Base-by-base conservation (phyloP, 2,113 vertebrate species). In the Spilogale gracilis region DNA sequence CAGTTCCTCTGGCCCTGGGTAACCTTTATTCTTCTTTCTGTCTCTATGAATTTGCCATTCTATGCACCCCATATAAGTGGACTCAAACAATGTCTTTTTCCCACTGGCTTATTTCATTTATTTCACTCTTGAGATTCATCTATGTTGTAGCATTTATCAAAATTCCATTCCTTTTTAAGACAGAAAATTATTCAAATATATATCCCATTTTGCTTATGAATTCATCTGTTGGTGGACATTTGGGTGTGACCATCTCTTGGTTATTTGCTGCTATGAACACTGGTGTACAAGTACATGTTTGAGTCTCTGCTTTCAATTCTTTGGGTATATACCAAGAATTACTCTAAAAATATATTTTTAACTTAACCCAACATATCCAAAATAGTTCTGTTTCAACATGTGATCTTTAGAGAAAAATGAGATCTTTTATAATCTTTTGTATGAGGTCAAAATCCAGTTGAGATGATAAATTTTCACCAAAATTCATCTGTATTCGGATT, bases 401-500 rank as follows among this genome's bases (percentile, higher is more conserved):
- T 48, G 87, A 81, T 63, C 76, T 84, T 25, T 30, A 58, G 54
- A 60, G 14, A 48, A 91, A 56, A 38, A 65, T n/a, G 21, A 63
- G 63, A 52, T 25, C 0, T 30, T 60, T 86, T 80, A 80, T 63
- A 65, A n/a, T 85, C 52, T 89, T 61, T 87, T 73, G 16, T 82
- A 18, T 65, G 74, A 43, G 6, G 9, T 21, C 71, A 95, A 83
- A 96, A 73, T 60, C 54, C 89, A 87, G 43, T 83, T 97, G 58
- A 18, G 63, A 73, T 3, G 11, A 27, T 48, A 91, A 89, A 71
- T 88, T 61, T 89, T 83, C 54, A 71, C 52, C 56, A 76, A 89
- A 89, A 89, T 69, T 79, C 18, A 89, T 92, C 56, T 73, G 25
- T 63, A 95, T 90, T 82, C 88, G 50, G 25, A 92, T 87, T 89